Evolutionary conservation across 2,888 invertebrate genomes (phyloP).

Genomic region (Pyrgus malvae): DNA sequence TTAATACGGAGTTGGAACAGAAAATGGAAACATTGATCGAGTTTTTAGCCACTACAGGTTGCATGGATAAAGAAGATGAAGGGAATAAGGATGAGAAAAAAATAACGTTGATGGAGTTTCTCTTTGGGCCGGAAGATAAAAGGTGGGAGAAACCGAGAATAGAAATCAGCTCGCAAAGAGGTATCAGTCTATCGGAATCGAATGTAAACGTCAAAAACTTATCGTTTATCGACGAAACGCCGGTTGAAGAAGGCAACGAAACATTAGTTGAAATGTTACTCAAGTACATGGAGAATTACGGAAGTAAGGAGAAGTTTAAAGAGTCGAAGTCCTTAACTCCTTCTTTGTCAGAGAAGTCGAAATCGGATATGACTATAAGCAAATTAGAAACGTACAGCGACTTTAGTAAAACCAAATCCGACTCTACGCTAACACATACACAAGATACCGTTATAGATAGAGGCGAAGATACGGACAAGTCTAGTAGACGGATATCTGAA

Average conservation of each 20-base stretch:
- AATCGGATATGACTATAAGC: constrained; percentile 73
- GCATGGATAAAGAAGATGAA: constrained; percentile 58
- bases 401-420: constrained; percentile 74
- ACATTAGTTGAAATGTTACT: constrained; percentile 71
- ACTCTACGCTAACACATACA: constrained; percentile 71
- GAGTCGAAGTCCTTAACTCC: constrained; percentile 59
- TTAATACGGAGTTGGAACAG: constrained; percentile 68
- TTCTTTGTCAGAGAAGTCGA: constrained; percentile 69
- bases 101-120: constrained; percentile 75
- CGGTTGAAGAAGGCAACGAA: constrained; percentile 64
- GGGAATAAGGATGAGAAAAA: constrained; percentile 60
- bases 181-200: constrained; percentile 61
- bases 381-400: constrained; percentile 70
- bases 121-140: constrained; percentile 66
- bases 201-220: constrained; percentile 65
- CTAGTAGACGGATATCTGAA: constrained; percentile 65
- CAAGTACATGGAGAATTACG: constrained; percentile 73
- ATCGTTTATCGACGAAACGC: constrained; percentile 72
- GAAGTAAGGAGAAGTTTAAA: constrained; percentile 51
- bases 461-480: constrained; percentile 49
- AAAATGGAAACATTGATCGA: constrained; percentile 78
- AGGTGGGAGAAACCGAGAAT: constrained; percentile 54
- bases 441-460: constrained; percentile 73
- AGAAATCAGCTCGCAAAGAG: constrained; percentile 50
- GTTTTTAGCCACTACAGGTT: constrained; percentile 69